phyloP scores from a whole-genome alignment of 1,140 invertebrate genomes.

The Drosophila jambulina region DNA sequence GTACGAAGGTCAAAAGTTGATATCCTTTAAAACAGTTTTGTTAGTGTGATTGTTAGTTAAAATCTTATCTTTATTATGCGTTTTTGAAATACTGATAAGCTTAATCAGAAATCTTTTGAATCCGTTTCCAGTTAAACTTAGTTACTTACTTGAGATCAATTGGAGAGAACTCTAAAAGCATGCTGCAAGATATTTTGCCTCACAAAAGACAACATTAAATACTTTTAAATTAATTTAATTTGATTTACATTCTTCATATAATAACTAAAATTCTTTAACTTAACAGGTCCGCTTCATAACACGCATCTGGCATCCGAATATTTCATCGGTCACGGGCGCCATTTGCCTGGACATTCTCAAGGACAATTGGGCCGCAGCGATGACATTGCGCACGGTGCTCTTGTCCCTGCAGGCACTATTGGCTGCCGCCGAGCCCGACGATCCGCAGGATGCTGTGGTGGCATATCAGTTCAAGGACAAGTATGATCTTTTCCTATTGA shows the following conservation, averaged over 20 bases:
- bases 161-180: neutral
- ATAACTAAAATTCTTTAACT: conserved; percentile 23
- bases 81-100: too few species aligned
- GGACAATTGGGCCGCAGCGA: conserved; percentile 99
- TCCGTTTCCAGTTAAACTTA: too few species aligned
- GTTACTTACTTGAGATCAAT: neutral
- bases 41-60: too few species aligned
- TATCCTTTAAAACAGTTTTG: too few species aligned
- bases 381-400: conserved; percentile 98
- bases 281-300: conserved; percentile 95
- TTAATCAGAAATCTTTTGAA: too few species aligned
- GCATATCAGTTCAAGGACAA: conserved; percentile 98
- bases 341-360: conserved; percentile 99
- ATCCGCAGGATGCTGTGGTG: conserved; percentile 98
- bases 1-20: too few species aligned
- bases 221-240: neutral
- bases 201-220: neutral
- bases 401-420: conserved; percentile 96
- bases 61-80: too few species aligned
- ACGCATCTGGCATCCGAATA: conserved; percentile 99
- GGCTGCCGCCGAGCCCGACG: conserved; percentile 97
- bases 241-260: neutral
- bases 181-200: neutral
- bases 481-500: conserved; percentile 93
- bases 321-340: conserved; percentile 99